A percentile compares a stretch with the other conserved stretches of the same genome.
phyloP scores from a whole-genome alignment of 2,113 vertebrate species.

The Drymodes brunneopygia region DNA sequence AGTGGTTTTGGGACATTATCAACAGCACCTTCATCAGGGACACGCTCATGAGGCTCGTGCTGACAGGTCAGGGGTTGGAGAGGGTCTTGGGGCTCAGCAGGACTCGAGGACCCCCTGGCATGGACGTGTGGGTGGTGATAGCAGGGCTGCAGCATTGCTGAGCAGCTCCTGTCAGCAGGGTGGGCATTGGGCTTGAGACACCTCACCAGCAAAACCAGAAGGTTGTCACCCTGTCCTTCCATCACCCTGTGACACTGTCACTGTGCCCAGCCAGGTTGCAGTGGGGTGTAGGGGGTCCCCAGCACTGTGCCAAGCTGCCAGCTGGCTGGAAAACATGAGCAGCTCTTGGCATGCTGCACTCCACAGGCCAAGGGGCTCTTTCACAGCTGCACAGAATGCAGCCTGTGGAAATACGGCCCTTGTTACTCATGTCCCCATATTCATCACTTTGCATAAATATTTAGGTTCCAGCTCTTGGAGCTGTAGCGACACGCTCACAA shows the following conservation, averaged over 20 bases:
- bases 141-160: rapidly evolving
- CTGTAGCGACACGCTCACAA: neutral
- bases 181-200: neutral
- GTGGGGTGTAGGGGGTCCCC: neutral
- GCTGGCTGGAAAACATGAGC: neutral
- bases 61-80: slow-evolving; percentile 71
- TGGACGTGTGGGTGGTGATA: neutral
- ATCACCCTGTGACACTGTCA: neutral
- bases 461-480: slow-evolving; percentile 36
- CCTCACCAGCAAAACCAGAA: neutral
- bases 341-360: rapidly evolving
- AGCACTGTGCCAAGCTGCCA: neutral
- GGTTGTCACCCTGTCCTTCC: neutral
- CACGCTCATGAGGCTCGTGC: slow-evolving; percentile 82
- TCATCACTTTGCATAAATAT: slow-evolving; percentile 48
- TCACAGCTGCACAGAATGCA: neutral
- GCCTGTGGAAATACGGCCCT: neutral
- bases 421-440: neutral
- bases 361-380: neutral
- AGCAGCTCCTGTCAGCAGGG: neutral
- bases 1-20: slow-evolving; percentile 86
- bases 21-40: slow-evolving; percentile 84
- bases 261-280: neutral
- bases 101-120: rapidly evolving
- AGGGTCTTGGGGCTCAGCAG: neutral